Evolutionary conservation across 2,888 invertebrate genomes (phyloP).

Genomic region (Tromatobia lineatoria): DNA sequence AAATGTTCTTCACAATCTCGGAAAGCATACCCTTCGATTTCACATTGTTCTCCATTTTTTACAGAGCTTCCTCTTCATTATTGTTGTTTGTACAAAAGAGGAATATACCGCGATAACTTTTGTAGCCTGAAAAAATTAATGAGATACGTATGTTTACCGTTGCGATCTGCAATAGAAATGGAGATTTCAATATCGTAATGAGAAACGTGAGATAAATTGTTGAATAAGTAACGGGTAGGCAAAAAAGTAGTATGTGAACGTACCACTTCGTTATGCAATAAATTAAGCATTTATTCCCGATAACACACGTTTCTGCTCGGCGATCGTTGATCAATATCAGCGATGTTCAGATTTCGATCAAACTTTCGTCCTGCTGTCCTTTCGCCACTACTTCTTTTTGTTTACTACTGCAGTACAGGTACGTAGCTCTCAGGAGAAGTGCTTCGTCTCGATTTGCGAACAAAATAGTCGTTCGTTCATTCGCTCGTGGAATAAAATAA

Average conservation of each 20-base stretch:
- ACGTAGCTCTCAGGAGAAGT: constrained; percentile 23
- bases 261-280: background rate
- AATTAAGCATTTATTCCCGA: constrained; percentile 1
- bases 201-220: background rate
- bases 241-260: background rate
- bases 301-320: background rate
- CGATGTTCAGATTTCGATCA: constrained; percentile 3
- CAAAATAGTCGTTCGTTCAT: constrained; percentile 9
- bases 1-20: too few relatives aligned
- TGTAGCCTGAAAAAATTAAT: too few relatives aligned
- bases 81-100: background rate
- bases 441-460: constrained; percentile 41
- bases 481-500: constrained; percentile 31
- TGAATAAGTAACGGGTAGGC: background rate
- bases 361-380: background rate
- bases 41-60: background rate
- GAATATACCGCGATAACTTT: too few relatives aligned
- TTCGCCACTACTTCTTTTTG: constrained; percentile 1
- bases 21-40: too few relatives aligned
- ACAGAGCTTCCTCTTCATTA: too few relatives aligned
- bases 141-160: too few relatives aligned
- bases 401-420: background rate
- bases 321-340: constrained; percentile 22
- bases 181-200: background rate
- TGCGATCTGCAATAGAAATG: background rate